These are phyloP conservation scores for Phoeniculus purpureus DNA, from an alignment of 2,797 vertebrate genomes.

Conservation along the genomic window DNA sequence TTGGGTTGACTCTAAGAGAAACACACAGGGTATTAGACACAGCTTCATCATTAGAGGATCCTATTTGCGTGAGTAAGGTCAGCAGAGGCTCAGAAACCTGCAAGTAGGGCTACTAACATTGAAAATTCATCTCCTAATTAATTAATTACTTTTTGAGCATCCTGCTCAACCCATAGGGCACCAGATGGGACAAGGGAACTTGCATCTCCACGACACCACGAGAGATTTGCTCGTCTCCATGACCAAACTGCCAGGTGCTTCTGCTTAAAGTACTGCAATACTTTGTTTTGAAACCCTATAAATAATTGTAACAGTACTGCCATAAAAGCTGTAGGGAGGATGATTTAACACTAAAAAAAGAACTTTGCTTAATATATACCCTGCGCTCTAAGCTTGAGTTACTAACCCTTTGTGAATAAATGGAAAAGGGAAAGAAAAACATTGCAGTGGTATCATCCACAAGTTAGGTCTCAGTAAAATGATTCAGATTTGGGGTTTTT, in stretches of 20 bases:
- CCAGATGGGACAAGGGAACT: background rate
- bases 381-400: background rate
- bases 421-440: slow-evolving; percentile 38
- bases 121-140: background rate
- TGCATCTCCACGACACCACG: background rate
- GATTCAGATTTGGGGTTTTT: slow-evolving; percentile 19
- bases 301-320: background rate
- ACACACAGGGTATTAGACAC: background rate
- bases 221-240: background rate
- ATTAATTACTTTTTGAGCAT: background rate
- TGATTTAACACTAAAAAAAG: slow-evolving; percentile 23
- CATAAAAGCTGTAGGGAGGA: slow-evolving; percentile 20
- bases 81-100: background rate
- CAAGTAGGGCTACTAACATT: background rate
- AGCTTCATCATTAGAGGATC: fast-evolving
- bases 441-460: slow-evolving; percentile 16
- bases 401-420: slow-evolving; percentile 52
- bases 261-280: background rate
- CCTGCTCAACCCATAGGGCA: background rate
- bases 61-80: background rate
- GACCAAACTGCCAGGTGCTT: background rate
- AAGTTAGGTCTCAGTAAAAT: slow-evolving; percentile 7
- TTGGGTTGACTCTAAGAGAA: slow-evolving; percentile 80
- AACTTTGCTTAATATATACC: slow-evolving; percentile 52
- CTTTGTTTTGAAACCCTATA: slow-evolving; percentile 4